Evolutionary conservation across 2,113 vertebrate species (phyloP), one percentile per base, ranked within the genome.

Genomic region (Otolemur garnettii): DNA sequence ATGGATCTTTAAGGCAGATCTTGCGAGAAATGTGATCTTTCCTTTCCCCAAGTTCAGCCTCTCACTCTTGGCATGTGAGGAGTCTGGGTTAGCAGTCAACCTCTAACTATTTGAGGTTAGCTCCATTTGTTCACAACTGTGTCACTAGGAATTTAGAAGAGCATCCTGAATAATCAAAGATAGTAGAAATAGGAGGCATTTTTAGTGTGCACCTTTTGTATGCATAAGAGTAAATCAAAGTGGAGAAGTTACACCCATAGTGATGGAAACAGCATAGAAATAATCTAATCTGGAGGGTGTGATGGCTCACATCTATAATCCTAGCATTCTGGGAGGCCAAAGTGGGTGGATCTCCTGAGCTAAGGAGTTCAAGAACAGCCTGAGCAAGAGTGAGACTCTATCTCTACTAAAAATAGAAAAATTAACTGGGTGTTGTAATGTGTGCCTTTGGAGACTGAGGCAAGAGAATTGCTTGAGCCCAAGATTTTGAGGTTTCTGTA

Each of bases 151-250:
- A 19, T 74, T 94, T 94, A 55, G 57, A 81, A 79, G 35, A 81
- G 26, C n/a, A 64, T 74, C n/a, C 14, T 64, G 38, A 28, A 64
- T 74, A 85, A 62, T 26, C 10, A 15, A 42, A 55, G 26, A 74
- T n/a, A 64, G 38, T 88, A 93, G 77, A 93, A 88, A 55, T 82
- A 82, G 85, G 64, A 42, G 24, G 21, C n/a, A n/a, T 94, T 77
- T 53, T 57, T 50, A 66, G 83, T 74, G 18, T 26, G 12, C 33
- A 64, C 17, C 80, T 87, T 94, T 77, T 87, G 30, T 55, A 50
- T 45, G 21, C 55, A 72, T 28, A 87, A 59, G 72, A 18, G 11
- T 72, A n/a, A 35, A 69, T 80, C 35, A 72, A 8, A n/a, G 35
- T 68, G n/a, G 8, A 2, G 28, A 64, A n/a, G 71, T 87, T 64